These are phyloP conservation scores for Bactericera cockerelli DNA, from an alignment of 1,140 invertebrate genomes.

Conservation along the genomic window DNA sequence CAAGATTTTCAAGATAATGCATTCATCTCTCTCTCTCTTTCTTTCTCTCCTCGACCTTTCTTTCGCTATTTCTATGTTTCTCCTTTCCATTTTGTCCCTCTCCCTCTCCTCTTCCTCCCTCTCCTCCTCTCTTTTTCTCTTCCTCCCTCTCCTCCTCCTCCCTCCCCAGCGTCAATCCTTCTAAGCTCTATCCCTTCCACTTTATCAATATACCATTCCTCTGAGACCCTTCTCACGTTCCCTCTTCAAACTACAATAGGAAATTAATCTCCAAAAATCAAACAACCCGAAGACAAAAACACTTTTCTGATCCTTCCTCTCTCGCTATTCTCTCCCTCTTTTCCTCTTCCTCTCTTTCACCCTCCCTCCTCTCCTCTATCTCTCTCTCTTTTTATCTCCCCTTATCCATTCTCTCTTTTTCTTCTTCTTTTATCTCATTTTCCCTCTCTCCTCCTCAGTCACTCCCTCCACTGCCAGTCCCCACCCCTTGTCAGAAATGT, in stretches of 20 bases:
- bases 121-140: slow-evolving; percentile 9
- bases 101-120: slow-evolving; percentile 15
- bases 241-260: too few species aligned
- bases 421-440: slow-evolving; percentile 3
- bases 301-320: too few species aligned
- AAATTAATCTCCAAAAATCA: too few species aligned
- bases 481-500: not conserved
- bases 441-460: not conserved
- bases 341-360: slow-evolving; percentile 16
- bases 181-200: too few species aligned
- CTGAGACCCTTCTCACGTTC: too few species aligned
- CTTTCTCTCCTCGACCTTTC: too few species aligned
- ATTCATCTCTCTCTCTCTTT: too few species aligned
- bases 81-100: slow-evolving; percentile 13
- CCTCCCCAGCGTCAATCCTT: too few species aligned
- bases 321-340: slow-evolving; percentile 8
- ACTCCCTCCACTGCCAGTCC: not conserved
- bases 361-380: slow-evolving; percentile 19
- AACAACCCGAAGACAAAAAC: too few species aligned
- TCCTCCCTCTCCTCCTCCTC: not conserved
- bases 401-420: slow-evolving; percentile 19
- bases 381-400: slow-evolving; percentile 17
- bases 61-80: too few species aligned
- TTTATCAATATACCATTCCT: too few species aligned
- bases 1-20: too few species aligned